These are phyloP conservation scores for Caiman crocodilus DNA, from an alignment of 2,797 vertebrate genomes.

Conservation along the genomic window DNA sequence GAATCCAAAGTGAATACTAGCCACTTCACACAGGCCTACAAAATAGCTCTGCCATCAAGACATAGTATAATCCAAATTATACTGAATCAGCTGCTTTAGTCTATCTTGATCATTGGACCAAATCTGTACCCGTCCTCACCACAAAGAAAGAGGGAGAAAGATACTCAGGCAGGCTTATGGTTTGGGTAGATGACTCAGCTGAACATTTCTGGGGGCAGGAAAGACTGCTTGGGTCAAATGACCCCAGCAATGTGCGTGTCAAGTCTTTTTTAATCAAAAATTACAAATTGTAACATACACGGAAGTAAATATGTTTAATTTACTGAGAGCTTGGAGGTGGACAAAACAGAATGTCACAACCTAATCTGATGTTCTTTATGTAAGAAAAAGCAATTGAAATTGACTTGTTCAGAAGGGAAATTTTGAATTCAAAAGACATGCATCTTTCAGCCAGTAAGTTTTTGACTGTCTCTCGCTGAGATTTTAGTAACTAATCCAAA, in stretches of 20 bases:
- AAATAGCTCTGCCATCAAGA: neutral
- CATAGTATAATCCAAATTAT: neutral
- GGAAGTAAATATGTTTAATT: neutral
- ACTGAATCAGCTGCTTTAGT: neutral
- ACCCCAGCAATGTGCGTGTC: neutral
- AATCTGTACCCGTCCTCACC: neutral
- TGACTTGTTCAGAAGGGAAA: neutral
- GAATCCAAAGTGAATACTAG: too few species aligned
- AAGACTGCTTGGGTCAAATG: neutral
- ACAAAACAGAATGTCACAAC: neutral
- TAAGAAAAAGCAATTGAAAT: conserved; percentile 8
- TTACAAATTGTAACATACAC: neutral
- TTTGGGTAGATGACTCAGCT: neutral
- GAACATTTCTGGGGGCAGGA: too few species aligned
- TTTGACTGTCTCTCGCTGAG: neutral
- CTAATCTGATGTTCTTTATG: neutral
- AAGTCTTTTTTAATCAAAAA: neutral
- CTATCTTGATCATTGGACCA: neutral
- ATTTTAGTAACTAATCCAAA: neutral
- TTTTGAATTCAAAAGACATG: neutral
- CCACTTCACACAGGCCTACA: neutral
- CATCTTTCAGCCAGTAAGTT: conserved; percentile 1
- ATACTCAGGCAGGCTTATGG: neutral
- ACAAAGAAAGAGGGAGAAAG: neutral
- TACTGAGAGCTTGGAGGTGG: fast-evolving